phyloP scores from a whole-genome alignment of 2,888 invertebrate species.

The Plemyria rubiginata region DNA sequence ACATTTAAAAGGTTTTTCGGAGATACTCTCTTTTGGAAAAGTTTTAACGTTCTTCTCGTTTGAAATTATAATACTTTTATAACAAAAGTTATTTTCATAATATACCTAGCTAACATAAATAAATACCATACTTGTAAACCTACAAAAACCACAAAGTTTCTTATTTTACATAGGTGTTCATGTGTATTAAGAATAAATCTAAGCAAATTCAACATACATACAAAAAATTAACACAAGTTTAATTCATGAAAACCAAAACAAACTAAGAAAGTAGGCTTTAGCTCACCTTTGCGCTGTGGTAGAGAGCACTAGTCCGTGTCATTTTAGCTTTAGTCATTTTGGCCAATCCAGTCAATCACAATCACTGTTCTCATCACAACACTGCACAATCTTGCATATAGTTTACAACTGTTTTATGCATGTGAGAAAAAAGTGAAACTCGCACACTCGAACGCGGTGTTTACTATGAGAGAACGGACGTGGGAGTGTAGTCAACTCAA shows the following conservation, averaged over 20 bases:
- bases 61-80: slow-evolving; percentile 5
- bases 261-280: slow-evolving; percentile 43
- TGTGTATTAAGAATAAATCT: background rate
- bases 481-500: slow-evolving; percentile 73
- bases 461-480: slow-evolving; percentile 76
- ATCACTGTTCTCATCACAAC: slow-evolving; percentile 70
- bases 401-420: slow-evolving; percentile 61
- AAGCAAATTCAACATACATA: background rate
- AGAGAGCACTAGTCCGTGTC: slow-evolving; percentile 86
- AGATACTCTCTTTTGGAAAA: slow-evolving; percentile 35
- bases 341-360: slow-evolving; percentile 60
- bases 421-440: slow-evolving; percentile 60
- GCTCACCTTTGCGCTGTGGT: slow-evolving; percentile 91
- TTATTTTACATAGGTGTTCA: too few relatives aligned
- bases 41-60: slow-evolving; percentile 25
- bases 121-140: slow-evolving; percentile 1
- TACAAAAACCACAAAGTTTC: background rate
- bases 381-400: slow-evolving; percentile 62
- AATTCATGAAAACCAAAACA: slow-evolving; percentile 42
- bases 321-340: slow-evolving; percentile 86
- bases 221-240: slow-evolving; percentile 37
- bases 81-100: background rate
- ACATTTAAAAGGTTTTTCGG: slow-evolving; percentile 52
- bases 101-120: background rate
- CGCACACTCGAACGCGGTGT: slow-evolving; percentile 66